phyloP scores from a whole-genome alignment of 2,113 vertebrate species.

The Scomber colias region DNA sequence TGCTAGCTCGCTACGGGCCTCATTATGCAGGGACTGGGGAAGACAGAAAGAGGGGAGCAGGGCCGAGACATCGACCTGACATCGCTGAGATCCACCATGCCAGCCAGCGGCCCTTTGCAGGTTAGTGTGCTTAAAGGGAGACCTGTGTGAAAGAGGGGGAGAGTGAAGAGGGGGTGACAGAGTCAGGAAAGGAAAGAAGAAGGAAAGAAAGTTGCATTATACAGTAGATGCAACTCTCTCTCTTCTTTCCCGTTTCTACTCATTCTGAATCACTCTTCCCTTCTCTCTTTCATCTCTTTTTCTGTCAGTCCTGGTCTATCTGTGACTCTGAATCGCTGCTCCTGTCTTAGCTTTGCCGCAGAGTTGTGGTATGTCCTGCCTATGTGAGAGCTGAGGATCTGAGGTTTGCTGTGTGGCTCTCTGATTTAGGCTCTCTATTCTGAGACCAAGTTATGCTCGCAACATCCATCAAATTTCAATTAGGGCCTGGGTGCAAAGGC shows the following conservation, averaged over 20 bases:
- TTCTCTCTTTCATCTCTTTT: slow-evolving; percentile 21
- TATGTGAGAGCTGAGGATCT: slow-evolving; percentile 72
- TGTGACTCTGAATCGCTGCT: slow-evolving; percentile 42
- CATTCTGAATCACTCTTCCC: background rate
- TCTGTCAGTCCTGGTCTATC: slow-evolving; percentile 26
- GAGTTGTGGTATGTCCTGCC: slow-evolving; percentile 71
- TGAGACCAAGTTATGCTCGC: slow-evolving; percentile 47
- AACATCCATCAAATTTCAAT: slow-evolving; percentile 79
- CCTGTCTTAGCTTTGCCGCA: slow-evolving; percentile 57
- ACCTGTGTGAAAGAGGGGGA: background rate
- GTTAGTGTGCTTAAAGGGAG: slow-evolving; percentile 61
- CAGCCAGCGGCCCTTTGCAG: slow-evolving; percentile 77
- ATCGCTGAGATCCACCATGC: slow-evolving; percentile 82
- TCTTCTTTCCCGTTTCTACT: background rate
- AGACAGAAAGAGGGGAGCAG: slow-evolving; percentile 76
- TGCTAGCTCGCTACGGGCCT: slow-evolving; percentile 13
- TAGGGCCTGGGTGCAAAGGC: slow-evolving; percentile 67
- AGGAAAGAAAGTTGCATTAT: background rate
- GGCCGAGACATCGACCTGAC: slow-evolving; percentile 80
- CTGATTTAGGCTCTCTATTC: slow-evolving; percentile 45
- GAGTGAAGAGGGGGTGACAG: background rate
- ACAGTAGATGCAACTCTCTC: background rate
- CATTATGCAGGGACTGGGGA: slow-evolving; percentile 79
- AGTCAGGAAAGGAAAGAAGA: background rate
- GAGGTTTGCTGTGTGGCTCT: slow-evolving; percentile 46